These are phyloP conservation scores for Acanthosepion lycidas DNA, from an alignment of 2,888 invertebrate species.

Conservation along the genomic window DNA sequence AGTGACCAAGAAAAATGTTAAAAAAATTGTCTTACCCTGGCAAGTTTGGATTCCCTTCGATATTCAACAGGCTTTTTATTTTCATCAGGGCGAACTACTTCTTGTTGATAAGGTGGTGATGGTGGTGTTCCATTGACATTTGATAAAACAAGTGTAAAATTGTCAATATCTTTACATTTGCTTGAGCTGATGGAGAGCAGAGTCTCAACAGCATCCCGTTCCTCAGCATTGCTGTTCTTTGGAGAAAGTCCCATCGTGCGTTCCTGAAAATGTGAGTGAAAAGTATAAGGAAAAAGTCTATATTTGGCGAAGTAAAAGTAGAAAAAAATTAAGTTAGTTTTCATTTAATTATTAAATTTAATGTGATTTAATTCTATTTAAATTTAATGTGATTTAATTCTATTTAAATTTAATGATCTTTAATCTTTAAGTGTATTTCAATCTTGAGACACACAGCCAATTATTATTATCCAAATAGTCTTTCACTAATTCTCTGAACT, in stretches of 20 bases:
- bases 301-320: not conserved
- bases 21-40: not conserved
- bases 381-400: not conserved
- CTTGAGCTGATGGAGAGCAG: slow-evolving; percentile 69
- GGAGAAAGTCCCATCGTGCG: not conserved
- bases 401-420: not conserved
- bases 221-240: slow-evolving; percentile 51
- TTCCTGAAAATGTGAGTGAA: not conserved
- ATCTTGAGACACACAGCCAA: too few relatives aligned
- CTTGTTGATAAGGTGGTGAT: not conserved
- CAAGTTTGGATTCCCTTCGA: not conserved
- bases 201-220: slow-evolving; percentile 74
- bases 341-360: not conserved
- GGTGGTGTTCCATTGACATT: not conserved
- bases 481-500: too few relatives aligned
- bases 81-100: not conserved
- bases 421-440: too few relatives aligned
- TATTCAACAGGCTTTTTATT: not conserved
- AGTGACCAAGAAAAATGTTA: too few relatives aligned
- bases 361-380: not conserved
- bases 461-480: too few relatives aligned
- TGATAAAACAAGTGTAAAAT: not conserved
- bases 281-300: not conserved
- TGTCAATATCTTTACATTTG: not conserved
- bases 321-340: not conserved